A percentile compares a stretch with the other conserved stretches of the same genome.
Evolutionary conservation across 2,113 vertebrate species (phyloP).

Genomic region (Gavialis gangeticus): DNA sequence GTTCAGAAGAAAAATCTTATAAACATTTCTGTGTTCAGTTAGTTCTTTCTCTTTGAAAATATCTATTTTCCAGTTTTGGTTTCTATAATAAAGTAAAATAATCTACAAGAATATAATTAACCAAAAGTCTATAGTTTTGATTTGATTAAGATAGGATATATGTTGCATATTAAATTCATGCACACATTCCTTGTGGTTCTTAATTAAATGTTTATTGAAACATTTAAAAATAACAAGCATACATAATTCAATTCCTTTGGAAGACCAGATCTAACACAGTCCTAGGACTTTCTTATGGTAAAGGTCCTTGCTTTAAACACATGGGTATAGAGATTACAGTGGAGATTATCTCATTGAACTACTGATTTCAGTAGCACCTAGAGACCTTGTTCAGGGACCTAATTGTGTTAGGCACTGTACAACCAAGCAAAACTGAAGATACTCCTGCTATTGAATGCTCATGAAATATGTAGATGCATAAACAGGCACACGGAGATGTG

Average conservation of each 20-base stretch:
- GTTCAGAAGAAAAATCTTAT: neutral
- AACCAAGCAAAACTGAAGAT: neutral
- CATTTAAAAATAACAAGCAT: neutral
- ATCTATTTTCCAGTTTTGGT: neutral
- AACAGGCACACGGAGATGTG: neutral
- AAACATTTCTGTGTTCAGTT: too few species aligned
- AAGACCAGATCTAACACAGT: neutral
- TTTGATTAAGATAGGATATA: neutral
- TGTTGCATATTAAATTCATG: neutral
- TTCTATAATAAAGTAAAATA: neutral
- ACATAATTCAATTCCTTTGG: neutral
- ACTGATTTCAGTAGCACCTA: neutral
- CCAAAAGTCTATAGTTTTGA: neutral
- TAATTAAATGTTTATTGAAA: neutral
- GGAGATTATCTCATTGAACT: neutral
- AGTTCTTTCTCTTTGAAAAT: neutral
- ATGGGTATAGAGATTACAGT: neutral
- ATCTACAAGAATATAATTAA: neutral
- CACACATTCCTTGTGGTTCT: neutral
- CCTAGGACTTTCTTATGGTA: neutral
- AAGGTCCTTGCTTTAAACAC: neutral
- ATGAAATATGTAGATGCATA: neutral
- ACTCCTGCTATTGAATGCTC: neutral
- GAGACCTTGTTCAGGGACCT: neutral
- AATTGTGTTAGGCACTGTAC: neutral